These are phyloP conservation scores for Grallaria varia DNA, from an alignment of 2,113 vertebrate species.

Conservation along the genomic window DNA sequence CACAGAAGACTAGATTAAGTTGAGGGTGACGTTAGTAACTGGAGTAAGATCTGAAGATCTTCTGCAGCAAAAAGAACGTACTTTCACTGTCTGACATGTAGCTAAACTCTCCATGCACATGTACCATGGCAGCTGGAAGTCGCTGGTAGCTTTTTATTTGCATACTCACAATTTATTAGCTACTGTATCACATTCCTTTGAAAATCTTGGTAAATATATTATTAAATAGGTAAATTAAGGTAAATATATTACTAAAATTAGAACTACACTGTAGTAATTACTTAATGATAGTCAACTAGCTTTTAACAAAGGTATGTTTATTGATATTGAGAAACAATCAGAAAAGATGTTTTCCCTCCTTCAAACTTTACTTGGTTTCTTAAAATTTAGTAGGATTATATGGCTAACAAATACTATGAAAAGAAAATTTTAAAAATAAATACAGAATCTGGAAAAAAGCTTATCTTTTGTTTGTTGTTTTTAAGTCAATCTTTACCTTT, in stretches of 20 bases:
- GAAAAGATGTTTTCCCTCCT: neutral
- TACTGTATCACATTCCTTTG: neutral
- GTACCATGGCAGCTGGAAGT: neutral
- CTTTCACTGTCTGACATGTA: neutral
- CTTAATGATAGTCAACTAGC: neutral
- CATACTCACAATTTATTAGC: neutral
- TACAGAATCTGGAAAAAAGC: neutral
- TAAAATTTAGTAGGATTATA: neutral
- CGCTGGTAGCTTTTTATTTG: neutral
- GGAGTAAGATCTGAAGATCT: neutral
- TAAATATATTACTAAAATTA: neutral
- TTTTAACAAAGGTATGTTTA: constrained; percentile 24
- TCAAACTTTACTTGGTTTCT: neutral
- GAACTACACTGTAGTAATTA: neutral
- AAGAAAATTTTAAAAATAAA: neutral
- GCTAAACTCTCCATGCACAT: neutral
- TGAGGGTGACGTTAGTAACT: neutral
- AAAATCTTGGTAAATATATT: neutral
- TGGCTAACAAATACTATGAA: neutral
- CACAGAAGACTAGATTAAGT: neutral
- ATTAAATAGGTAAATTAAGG: neutral
- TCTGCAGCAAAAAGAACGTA: rapidly evolving
- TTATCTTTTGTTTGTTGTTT: neutral
- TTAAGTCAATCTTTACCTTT: neutral
- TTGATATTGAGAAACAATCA: neutral